Conservation (phyloP, 2,888 invertebrate species). For the Salticus scenicus region DNA sequence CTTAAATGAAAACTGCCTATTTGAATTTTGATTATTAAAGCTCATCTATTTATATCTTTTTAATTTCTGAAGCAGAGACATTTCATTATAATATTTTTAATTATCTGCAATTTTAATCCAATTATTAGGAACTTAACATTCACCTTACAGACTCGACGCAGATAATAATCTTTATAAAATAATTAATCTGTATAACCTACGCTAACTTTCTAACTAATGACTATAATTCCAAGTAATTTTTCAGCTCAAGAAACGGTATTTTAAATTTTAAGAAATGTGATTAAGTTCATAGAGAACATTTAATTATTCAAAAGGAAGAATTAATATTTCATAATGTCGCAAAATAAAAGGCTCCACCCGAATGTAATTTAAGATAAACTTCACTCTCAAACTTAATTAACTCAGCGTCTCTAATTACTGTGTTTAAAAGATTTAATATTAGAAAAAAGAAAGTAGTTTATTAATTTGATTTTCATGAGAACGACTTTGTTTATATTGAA, state of each 20-base stretch:
- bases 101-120: too few species aligned
- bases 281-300: background rate
- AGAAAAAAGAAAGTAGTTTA: background rate
- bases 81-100: too few species aligned
- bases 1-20: too few species aligned
- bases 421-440: background rate
- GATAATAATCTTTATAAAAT: too few species aligned
- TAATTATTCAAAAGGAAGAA: slow-evolving; percentile 4
- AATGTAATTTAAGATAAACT: slow-evolving; percentile 1
- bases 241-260: background rate
- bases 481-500: background rate
- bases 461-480: background rate
- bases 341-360: background rate
- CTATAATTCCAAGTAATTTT: background rate
- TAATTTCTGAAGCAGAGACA: too few species aligned
- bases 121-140: too few species aligned
- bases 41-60: too few species aligned
- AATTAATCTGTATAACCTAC: too few species aligned
- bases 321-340: background rate
- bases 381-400: background rate
- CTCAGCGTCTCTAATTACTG: slow-evolving; percentile 5
- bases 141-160: too few species aligned
- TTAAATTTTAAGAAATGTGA: background rate
- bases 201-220: too few species aligned
- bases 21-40: too few species aligned